Percentiles rank a stretch among this genome's conserved stretches.
These are phyloP conservation scores for Tachysurus fulvidraco DNA, from an alignment of 2,113 vertebrate genomes.

Conservation along the genomic window DNA sequence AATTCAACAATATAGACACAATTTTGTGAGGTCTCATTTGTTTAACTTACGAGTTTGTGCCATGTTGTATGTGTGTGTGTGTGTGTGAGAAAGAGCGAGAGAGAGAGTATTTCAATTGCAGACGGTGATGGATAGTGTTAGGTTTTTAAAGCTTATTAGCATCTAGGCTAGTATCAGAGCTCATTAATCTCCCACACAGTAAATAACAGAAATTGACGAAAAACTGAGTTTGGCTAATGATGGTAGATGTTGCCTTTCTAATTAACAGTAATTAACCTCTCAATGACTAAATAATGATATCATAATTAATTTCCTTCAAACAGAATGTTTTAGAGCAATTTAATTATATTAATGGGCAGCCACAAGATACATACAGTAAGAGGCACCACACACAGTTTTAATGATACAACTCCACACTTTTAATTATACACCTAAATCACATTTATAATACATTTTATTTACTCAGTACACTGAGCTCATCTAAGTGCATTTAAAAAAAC, in stretches of 20 bases:
- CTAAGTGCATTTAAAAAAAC: too few species aligned
- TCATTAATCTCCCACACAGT: slow-evolving; percentile 93
- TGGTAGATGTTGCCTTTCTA: slow-evolving; percentile 89
- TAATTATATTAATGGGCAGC: slow-evolving; percentile 74
- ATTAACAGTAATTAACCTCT: slow-evolving; percentile 87
- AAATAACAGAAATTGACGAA: slow-evolving; percentile 98
- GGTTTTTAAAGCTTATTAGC: slow-evolving; percentile 99
- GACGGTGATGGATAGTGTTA: slow-evolving; percentile 96
- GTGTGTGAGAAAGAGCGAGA: slow-evolving; percentile 33
- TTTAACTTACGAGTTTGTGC: not conserved
- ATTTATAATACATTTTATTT: not conserved
- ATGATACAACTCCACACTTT: not conserved
- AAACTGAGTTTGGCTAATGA: slow-evolving; percentile 97
- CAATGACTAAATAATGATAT: slow-evolving; percentile 84
- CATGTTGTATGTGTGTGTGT: slow-evolving; percentile 17
- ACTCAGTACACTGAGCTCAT: not conserved
- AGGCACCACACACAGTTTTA: slow-evolving; percentile 26
- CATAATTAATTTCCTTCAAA: slow-evolving; percentile 81
- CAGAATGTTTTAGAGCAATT: slow-evolving; percentile 76
- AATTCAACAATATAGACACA: not conserved
- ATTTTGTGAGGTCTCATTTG: not conserved
- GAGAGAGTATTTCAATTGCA: slow-evolving; percentile 76
- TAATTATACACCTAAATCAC: not conserved
- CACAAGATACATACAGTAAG: slow-evolving; percentile 65
- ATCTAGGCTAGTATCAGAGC: slow-evolving; percentile 85